Evolutionary conservation across 2,797 vertebrate species (phyloP), one percentile per base, ranked within the genome.

Genomic region (Enteromius paludinosus): DNA sequence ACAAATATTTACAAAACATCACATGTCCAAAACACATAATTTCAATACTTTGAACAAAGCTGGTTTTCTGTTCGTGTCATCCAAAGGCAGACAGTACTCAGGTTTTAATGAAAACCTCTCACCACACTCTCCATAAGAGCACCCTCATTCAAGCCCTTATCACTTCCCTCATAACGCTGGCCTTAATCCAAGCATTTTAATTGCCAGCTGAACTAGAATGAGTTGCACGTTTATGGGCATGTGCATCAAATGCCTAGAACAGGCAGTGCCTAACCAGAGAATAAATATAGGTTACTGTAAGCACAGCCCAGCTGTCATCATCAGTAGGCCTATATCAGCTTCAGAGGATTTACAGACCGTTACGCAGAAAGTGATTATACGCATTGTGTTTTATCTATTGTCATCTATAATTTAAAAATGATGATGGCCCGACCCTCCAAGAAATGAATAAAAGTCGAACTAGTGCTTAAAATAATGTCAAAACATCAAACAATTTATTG

Each of bases 401-500:
- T 38, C 30, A 35, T 66, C 1, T 20, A 66, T 66, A 38, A 35
- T 66, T 12, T 33, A 45, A 2, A 62, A n/a, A 45, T 76, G 30
- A 28, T 41, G 30, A 74, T 56, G 20, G 7, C n/a, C 30, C 20
- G 56, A 23, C 30, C 38, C 41, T 62, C 14, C 9, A 62, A 43
- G 3, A 52, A 28, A 30, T 47, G 10, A 17, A 49, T 1, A 4
- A 17, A 79, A 49, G 20, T 78, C 7, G 33, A 23, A 74, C 25
- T 79, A 45, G 8, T 15, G 54, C 30, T 65, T 41, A 52, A 83
- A 82, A 68, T 65, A 83, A 81, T 76, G 82, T 25, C 70, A 86
- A 86, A 89, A 88, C 88, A 89, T 84, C 86, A 80, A 88, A 81
- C 78, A 49, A 68, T 90, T 90, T 90, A 89, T 90, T 89, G 84